phyloP scores from a whole-genome alignment of 2,888 invertebrate genomes.

The Aricia artaxerxes region DNA sequence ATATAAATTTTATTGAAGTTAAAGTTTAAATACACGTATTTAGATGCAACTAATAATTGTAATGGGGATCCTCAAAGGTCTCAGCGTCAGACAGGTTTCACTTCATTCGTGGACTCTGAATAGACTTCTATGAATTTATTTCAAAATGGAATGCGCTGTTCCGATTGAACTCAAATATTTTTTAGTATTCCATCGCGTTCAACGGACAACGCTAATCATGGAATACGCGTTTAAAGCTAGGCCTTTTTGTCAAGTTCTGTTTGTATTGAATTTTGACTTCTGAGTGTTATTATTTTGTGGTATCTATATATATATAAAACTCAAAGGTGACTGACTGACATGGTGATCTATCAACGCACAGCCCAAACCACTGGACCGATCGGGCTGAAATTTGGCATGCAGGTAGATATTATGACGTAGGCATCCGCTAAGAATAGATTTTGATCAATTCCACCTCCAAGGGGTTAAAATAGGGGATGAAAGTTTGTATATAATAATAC shows the following conservation, averaged over 20 bases:
- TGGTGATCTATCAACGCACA: too few relatives aligned
- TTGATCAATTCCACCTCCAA: too few relatives aligned
- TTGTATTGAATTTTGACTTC: neutral
- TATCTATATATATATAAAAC: neutral
- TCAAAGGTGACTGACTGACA: too few relatives aligned
- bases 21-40: neutral
- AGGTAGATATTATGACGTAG: too few relatives aligned
- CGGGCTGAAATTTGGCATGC: too few relatives aligned
- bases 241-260: neutral
- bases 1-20: slow-evolving; percentile 11
- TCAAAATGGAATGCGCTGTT: neutral
- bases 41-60: slow-evolving; percentile 26
- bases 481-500: too few relatives aligned
- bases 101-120: slow-evolving; percentile 2
- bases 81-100: neutral
- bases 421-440: too few relatives aligned
- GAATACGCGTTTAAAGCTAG: neutral
- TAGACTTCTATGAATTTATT: slow-evolving; percentile 17
- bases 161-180: slow-evolving; percentile 18
- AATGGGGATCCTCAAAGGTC: slow-evolving; percentile 22
- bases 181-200: slow-evolving; percentile 5
- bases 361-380: too few relatives aligned
- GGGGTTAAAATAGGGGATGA: too few relatives aligned
- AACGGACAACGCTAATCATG: neutral
- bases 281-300: neutral